Evolutionary conservation across 2,797 vertebrate species (phyloP), one percentile per base, ranked within the genome.

Genomic region (Toxotes lorentzi): DNA sequence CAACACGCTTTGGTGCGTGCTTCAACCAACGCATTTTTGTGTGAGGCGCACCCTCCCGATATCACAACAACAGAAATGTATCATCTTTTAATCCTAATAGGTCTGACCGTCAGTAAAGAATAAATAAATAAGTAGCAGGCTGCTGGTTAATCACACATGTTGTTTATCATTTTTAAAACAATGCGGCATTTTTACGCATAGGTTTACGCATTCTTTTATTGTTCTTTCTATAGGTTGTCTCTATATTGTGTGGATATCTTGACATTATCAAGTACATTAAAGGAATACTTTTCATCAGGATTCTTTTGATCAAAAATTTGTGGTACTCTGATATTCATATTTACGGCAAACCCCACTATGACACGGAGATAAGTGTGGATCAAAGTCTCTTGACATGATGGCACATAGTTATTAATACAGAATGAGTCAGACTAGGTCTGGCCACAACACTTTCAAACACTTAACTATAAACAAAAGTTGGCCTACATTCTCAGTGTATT

Each of bases 321-420:
- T 53, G 17, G 27, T 27, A 66, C 53, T 68, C 14, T 59, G 32
- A 62, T 61, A 67, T 79, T 54, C 35, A 69, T 67, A 63, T 73
- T 73, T 60, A 79, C 63, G 70, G 54, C 34, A 40, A 60, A 65
- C 59, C 32, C 43, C 48, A 38, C 34, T 41, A 17, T 35, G 41
- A 62, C 53, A 61, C 47, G 60, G 54, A 70, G 61, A 79, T 69
- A 79, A 77, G 67, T 84, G 75, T 61, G 73, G 66, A 81, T 84
- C 71, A 88, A 81, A 86, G 71, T 59, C 34, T 76, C 64, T 71
- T 73, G 78, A 84, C 76, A 76, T 82, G 86, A 88, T 91, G 89
- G 87, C 88, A 82, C 67, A 70, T 2, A 80, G 78, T 91, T 91
- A 90, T 85, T 86, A 90, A 89, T 88, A 89, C 75, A 78, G 71